Base-by-base conservation (phyloP, 2,888 invertebrate species). In the Callinectes sapidus region DNA sequence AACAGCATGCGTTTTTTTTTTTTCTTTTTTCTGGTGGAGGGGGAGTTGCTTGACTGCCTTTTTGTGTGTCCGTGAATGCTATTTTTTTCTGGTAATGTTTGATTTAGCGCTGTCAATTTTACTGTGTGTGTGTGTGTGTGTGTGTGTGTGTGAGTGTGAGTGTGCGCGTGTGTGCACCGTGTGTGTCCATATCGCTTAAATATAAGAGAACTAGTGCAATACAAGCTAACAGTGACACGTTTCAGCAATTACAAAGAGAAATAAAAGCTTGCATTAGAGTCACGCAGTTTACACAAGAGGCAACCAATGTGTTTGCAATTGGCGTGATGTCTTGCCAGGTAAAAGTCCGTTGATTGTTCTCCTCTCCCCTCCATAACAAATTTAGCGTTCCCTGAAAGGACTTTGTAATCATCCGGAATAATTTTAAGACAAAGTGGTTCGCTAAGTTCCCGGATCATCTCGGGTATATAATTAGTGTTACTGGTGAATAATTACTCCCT, bases 381-480 rank as follows among this genome's bases (percentile, higher is more conserved):
- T 35, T 81, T 16, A 81, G 3, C 35, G 32, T 16, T n/a, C 81
- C 35, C 35, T 35, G 81, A 35, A 81, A 81, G 2, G 35, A 16
- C 81, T 35, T 81, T 14, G 81, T 35, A 81, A 81, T 81, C 81
- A 81, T 81, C 16, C 81, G 2, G n/a, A 81, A 81, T 81, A 81
- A 81, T 35, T 32, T 81, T 81, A 81, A 81, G 81, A 35, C 81
- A 81, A 81, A 81, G 81, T 81, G 81, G 81, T 5, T 32, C 35
- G 18, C 35, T 16, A 14, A 35, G 35, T 35, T 35, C 14, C 32
- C 81, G 35, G 35, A 10, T 81, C 18, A 35, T 81, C 32, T 32
- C 35, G 18, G 35, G 81, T 16, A 5, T 81, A 35, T 35, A 35
- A 35, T 81, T 81, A 81, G 81, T 81, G 32, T 13, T 16, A 18